Evolutionary conservation across 2,888 invertebrate species (phyloP).

Genomic region (Acanthacorydalis orientalis): DNA sequence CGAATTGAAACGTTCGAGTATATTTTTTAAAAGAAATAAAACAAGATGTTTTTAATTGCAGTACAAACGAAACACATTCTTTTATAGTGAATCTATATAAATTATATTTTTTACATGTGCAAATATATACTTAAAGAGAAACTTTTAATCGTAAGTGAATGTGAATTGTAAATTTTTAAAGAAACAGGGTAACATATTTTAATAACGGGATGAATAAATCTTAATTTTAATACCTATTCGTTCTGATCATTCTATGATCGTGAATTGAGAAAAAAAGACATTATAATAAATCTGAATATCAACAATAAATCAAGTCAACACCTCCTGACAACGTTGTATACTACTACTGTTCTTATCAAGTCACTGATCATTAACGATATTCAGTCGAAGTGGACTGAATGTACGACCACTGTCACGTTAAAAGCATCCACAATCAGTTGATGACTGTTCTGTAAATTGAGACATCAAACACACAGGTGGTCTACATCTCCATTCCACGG

Average conservation of each 20-base stretch:
- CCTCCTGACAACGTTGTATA: not conserved
- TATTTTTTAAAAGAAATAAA: not conserved
- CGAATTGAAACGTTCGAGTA: not conserved
- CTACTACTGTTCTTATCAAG: too few species aligned
- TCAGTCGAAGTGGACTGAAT: too few species aligned
- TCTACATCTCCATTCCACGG: slow-evolving; percentile 9
- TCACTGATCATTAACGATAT: too few species aligned
- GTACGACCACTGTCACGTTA: too few species aligned
- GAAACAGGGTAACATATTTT: not conserved
- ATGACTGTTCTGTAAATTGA: too few species aligned
- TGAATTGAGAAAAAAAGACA: not conserved
- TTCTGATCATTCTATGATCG: not conserved
- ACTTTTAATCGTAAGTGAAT: not conserved
- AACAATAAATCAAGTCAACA: not conserved
- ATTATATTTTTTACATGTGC: not conserved
- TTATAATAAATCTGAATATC: not conserved
- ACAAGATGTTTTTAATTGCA: not conserved
- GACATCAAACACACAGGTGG: not conserved
- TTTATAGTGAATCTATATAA: too few species aligned
- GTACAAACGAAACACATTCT: too few species aligned
- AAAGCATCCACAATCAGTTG: too few species aligned
- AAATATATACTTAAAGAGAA: not conserved
- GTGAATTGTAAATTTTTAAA: not conserved
- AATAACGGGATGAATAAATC: not conserved
- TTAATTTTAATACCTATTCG: not conserved